These are phyloP conservation scores for Drosophila sp. DNA, from an alignment of 1,140 invertebrate species.

Conservation along the genomic window DNA sequence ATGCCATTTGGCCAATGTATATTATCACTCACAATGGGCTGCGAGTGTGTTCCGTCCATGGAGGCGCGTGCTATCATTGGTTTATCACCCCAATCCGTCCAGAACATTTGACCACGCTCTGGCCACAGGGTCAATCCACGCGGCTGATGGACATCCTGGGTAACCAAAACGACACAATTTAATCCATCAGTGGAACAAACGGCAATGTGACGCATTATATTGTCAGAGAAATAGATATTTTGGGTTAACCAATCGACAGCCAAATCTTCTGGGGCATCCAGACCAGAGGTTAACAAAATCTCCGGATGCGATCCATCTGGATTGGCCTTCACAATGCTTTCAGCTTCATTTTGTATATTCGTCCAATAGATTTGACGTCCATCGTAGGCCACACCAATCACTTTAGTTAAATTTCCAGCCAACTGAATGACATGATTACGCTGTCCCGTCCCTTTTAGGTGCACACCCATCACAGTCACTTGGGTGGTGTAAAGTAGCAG, in stretches of 20 bases:
- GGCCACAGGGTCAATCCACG: conserved; percentile 87
- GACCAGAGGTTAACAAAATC: conserved; percentile 86
- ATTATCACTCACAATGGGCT: conserved; percentile 86
- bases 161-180: conserved; percentile 86
- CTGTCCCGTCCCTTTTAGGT: conserved; percentile 82
- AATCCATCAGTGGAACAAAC: conserved; percentile 88
- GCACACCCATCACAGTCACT: conserved; percentile 83
- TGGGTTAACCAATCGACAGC: conserved; percentile 91
- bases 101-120: conserved; percentile 89
- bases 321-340: conserved; percentile 86
- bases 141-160: conserved; percentile 85
- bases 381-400: conserved; percentile 88
- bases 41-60: conserved; percentile 91
- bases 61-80: conserved; percentile 90
- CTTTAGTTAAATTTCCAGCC: conserved; percentile 84
- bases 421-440: conserved; percentile 82
- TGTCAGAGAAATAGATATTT: conserved; percentile 92
- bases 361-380: conserved; percentile 90
- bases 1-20: conserved; percentile 94
- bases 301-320: conserved; percentile 85
- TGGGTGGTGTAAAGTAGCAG: conserved; percentile 87
- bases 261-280: conserved; percentile 89
- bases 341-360: conserved; percentile 86
- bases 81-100: conserved; percentile 91
- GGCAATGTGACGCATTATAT: conserved; percentile 87